These are phyloP conservation scores for Halcyon chelicuti DNA, from an alignment of 2,797 vertebrate genomes.

Conservation along the genomic window DNA sequence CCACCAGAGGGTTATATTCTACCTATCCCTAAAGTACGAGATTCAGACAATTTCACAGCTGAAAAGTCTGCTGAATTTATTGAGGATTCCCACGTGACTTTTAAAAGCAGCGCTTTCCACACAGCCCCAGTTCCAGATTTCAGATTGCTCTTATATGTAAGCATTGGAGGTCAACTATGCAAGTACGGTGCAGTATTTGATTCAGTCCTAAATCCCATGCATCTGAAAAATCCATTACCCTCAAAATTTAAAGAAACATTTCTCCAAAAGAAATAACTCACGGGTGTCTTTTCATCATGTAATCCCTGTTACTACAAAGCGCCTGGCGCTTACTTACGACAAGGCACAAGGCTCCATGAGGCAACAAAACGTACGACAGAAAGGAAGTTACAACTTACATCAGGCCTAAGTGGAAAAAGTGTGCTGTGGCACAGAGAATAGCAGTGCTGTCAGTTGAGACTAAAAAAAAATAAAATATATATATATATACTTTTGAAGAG, in stretches of 20 bases:
- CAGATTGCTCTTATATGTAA: neutral
- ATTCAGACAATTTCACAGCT: neutral
- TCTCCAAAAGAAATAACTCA: neutral
- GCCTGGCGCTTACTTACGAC: neutral
- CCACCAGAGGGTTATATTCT: neutral
- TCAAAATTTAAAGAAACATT: neutral
- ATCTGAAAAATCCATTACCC: neutral
- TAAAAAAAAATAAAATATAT: neutral
- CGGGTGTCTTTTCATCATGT: neutral
- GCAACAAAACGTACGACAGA: fast-evolving
- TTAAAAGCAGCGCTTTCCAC: neutral
- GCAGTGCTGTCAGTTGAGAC: neutral
- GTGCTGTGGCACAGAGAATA: neutral
- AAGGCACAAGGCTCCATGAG: neutral
- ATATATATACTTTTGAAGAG: neutral
- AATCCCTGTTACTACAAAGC: neutral
- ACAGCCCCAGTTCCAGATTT: neutral
- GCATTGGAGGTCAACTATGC: neutral
- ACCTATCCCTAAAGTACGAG: neutral
- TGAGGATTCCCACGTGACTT: neutral
- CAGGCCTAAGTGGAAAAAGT: neutral
- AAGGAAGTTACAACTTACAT: neutral
- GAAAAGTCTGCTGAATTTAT: neutral
- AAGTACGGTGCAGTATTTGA: neutral
- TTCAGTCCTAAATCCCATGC: neutral